Conservation (phyloP, 1,140 invertebrate genomes). For the Hetaerina americana region DNA sequence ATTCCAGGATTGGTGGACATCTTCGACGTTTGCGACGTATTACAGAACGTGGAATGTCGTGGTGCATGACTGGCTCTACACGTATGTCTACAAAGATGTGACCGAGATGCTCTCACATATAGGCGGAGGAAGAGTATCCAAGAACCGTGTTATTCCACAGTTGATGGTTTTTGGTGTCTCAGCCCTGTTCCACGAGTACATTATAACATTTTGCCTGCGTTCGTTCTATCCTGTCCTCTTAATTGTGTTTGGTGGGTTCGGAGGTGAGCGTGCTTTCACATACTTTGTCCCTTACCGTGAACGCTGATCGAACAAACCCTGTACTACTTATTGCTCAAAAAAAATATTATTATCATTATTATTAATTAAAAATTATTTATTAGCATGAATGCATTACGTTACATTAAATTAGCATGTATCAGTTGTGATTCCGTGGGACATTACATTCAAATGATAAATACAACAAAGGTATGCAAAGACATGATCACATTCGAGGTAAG, state of each 20-base stretch:
- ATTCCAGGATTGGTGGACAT: slow-evolving; percentile 89
- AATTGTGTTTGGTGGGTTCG: slow-evolving; percentile 47
- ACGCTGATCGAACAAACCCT: too few species aligned
- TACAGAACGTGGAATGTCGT: slow-evolving; percentile 91
- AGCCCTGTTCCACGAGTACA: slow-evolving; percentile 73
- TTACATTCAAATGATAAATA: too few species aligned
- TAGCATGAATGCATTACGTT: neutral
- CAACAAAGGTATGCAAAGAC: too few species aligned
- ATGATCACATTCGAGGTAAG: too few species aligned
- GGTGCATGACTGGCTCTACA: slow-evolving; percentile 88
- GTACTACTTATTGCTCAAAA: too few species aligned
- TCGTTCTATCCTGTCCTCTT: slow-evolving; percentile 82
- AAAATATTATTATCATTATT: too few species aligned
- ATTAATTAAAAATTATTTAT: neutral
- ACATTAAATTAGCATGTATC: too few species aligned
- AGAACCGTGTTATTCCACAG: slow-evolving; percentile 35
- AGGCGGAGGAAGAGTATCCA: slow-evolving; percentile 7
- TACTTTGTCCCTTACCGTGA: too few species aligned
- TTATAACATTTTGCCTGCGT: slow-evolving; percentile 58
- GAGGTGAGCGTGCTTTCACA: slow-evolving; percentile 29
- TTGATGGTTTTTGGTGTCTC: slow-evolving; percentile 47
- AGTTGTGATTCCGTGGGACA: too few species aligned
- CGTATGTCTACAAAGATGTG: slow-evolving; percentile 82
- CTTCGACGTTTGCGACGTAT: slow-evolving; percentile 60
- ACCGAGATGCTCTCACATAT: slow-evolving; percentile 39